Evolutionary conservation across 1,140 invertebrate genomes (phyloP), one percentile per base, ranked within the genome.

Genomic region (Meloidogyne exigua): DNA sequence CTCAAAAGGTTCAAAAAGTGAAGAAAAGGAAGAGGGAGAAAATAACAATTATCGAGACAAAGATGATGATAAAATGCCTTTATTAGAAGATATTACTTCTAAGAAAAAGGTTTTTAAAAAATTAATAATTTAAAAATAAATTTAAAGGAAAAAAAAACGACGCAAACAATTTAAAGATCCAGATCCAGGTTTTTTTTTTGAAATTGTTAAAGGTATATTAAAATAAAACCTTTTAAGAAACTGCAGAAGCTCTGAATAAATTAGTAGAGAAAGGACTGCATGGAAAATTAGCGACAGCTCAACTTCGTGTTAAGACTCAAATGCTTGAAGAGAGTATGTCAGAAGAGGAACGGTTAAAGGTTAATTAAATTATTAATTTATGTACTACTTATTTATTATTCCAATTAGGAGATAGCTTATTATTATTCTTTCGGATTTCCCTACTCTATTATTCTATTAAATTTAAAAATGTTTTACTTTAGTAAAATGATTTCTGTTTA

Each of bases 271-370:
- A 49, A 18, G 81, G 80, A n/a, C 26, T 83, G 15, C 80, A 81
- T 57, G 80, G 80, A 9, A 81, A 81, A 75, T 68, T 81, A 5
- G 80, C 82, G 13, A 84, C 80, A 21, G 80, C 80, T 2, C 83
- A 83, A 57, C 49, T 81, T 26, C 79, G 80, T 21, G 77, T 69
- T 15, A 66, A 68, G 21, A 81, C 80, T 2, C 36, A 77, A 12
- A 71, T 80, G 32, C 39, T 81, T 23, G 81, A 81, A 44, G 65
- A 83, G 44, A 69, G 39, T 21, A 81, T 81, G 80, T 78, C 49
- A 25, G 76, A 81, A 28, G 81, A 83, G 65, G 80, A 81, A 26
- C 76, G 80, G 9, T 66, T 82, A 81, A 83, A 81, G 71, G 80
- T 81, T 12, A 32, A 32, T 32, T 32, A 32, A 32, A 32, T 32